A percentile compares a stretch with the other conserved stretches of the same genome.
phyloP scores from a whole-genome alignment of 2,113 vertebrate genomes.

The Glareola pratincola region DNA sequence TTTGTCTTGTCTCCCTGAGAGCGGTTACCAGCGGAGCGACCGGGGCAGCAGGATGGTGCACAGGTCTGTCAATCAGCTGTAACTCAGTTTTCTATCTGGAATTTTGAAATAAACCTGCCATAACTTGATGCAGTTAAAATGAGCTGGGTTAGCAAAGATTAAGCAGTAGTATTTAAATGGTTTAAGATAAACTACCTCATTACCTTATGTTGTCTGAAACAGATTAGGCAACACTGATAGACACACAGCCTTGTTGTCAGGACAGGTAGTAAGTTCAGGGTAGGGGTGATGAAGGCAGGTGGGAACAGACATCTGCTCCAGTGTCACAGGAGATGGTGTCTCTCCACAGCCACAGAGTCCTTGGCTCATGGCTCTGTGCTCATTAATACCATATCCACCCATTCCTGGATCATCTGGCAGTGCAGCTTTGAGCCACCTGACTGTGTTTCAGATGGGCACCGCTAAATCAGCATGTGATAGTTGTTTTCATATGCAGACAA shows the following conservation, averaged over 20 bases:
- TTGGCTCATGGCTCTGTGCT: neutral
- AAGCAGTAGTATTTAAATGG: neutral
- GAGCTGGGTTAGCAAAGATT: neutral
- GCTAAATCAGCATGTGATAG: rapidly evolving
- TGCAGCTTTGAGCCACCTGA: neutral
- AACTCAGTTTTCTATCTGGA: neutral
- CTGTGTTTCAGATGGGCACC: neutral
- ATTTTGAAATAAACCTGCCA: neutral
- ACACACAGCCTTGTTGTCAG: neutral
- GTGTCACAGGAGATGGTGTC: neutral
- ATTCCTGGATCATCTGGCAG: neutral
- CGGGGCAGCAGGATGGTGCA: neutral
- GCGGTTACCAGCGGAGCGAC: neutral
- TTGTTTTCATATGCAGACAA: neutral
- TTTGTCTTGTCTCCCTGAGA: neutral
- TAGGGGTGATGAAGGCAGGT: neutral
- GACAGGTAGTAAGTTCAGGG: neutral
- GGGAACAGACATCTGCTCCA: neutral
- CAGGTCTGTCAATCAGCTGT: neutral
- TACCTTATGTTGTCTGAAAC: neutral
- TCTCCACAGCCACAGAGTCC: neutral
- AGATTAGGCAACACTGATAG: neutral
- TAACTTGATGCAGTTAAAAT: neutral
- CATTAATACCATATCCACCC: neutral
- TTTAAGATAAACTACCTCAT: neutral